These are phyloP conservation scores for Orussus abietinus DNA, from an alignment of 1,140 invertebrate species.

Conservation along the genomic window DNA sequence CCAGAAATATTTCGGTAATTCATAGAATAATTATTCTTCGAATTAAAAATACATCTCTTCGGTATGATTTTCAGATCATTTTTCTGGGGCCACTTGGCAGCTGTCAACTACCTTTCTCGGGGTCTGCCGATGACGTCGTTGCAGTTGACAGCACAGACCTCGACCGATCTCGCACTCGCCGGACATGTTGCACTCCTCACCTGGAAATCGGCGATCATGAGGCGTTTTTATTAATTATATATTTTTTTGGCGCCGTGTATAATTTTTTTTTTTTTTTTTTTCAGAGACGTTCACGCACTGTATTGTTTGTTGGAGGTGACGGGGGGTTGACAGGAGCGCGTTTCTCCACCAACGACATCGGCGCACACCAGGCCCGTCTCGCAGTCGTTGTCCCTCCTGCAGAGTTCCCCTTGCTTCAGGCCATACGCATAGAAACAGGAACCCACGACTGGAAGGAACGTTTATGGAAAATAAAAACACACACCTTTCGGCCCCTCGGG, in stretches of 20 bases:
- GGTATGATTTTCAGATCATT: not conserved
- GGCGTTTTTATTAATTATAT: slow-evolving; percentile 1
- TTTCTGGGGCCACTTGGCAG: too few relatives aligned
- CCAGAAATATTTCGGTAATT: too few relatives aligned
- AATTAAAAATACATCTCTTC: too few relatives aligned
- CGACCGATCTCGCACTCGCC: slow-evolving; percentile 81
- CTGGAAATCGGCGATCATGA: too few relatives aligned
- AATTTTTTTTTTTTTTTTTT: slow-evolving; percentile 1
- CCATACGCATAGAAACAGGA: slow-evolving; percentile 70
- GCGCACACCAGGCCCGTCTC: slow-evolving; percentile 70
- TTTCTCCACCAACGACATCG: slow-evolving; percentile 57
- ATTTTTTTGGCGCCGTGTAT: not conserved
- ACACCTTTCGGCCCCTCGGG: too few relatives aligned
- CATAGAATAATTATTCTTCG: too few relatives aligned
- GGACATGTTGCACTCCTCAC: slow-evolving; percentile 78
- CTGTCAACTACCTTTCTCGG: slow-evolving; percentile 70
- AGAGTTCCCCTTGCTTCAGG: slow-evolving; percentile 70
- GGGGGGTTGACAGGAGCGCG: slow-evolving; percentile 74
- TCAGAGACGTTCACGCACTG: slow-evolving; percentile 50
- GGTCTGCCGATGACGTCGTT: slow-evolving; percentile 78
- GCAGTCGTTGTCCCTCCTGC: slow-evolving; percentile 70
- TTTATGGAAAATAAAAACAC: too few relatives aligned
- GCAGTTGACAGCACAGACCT: slow-evolving; percentile 83
- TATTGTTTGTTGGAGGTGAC: slow-evolving; percentile 74
- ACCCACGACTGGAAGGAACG: slow-evolving; percentile 61